Evolutionary conservation across 1,140 invertebrate genomes (phyloP).

Genomic region (Drosophila subpulchrella): DNA sequence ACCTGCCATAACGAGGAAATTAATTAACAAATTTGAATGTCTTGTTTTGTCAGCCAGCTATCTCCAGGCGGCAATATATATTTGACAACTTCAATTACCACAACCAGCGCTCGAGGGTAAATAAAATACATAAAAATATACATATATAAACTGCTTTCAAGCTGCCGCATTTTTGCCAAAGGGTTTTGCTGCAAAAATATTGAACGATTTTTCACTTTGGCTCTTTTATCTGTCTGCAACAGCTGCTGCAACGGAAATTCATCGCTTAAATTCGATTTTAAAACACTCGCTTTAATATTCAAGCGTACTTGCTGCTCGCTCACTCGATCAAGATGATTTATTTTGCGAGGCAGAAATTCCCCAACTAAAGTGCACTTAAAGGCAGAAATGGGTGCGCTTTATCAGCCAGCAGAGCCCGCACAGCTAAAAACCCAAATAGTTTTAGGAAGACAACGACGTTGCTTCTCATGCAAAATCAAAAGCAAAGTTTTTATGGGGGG

Average conservation of each 20-base stretch:
- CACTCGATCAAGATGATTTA: constrained; percentile 79
- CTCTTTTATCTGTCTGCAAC: constrained; percentile 27
- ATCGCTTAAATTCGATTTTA: constrained; percentile 46
- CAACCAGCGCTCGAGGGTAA: neutral
- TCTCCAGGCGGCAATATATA: constrained; percentile 7
- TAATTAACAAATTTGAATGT: constrained; percentile 39
- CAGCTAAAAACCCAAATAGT: constrained; percentile 55
- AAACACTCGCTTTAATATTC: constrained; percentile 60
- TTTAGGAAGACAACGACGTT: constrained; percentile 17
- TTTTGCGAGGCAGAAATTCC: constrained; percentile 32
- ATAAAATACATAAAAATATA: neutral
- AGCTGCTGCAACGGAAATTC: constrained; percentile 10
- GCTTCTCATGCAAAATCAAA: constrained; percentile 69
- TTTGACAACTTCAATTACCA: constrained; percentile 33
- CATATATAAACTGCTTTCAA: constrained; percentile 20
- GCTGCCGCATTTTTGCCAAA: constrained; percentile 10
- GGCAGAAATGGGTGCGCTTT: constrained; percentile 36
- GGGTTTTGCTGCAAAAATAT: constrained; percentile 20
- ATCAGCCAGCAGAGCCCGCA: constrained; percentile 48
- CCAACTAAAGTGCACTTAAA: constrained; percentile 47
- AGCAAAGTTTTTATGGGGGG: constrained; percentile 66
- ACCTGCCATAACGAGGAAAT: constrained; percentile 14
- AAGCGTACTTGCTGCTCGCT: constrained; percentile 28
- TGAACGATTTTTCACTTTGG: constrained; percentile 45
- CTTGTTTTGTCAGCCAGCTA: neutral